Evolutionary conservation across 2,797 vertebrate genomes (phyloP).

Genomic region (Argyrosomus regius): DNA sequence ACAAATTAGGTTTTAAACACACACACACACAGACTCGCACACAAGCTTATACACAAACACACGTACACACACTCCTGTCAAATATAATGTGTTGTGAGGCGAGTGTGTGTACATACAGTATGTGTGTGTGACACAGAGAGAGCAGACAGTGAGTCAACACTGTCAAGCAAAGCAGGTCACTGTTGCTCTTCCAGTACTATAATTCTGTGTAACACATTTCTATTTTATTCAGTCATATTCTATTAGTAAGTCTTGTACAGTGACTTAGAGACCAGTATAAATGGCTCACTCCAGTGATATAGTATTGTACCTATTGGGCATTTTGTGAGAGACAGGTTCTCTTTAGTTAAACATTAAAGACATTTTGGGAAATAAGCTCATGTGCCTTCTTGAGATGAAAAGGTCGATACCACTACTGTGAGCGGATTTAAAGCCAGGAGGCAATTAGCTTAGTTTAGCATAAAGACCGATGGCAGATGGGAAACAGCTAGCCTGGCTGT

Average conservation of each 20-base stretch:
- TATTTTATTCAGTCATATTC: background rate
- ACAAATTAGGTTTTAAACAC: conserved; percentile 77
- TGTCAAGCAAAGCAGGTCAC: conserved; percentile 42
- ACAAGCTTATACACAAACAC: conserved; percentile 12
- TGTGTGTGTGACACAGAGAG: conserved; percentile 21
- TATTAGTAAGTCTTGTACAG: background rate
- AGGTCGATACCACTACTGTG: background rate
- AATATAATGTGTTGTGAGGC: conserved; percentile 60
- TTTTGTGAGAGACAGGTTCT: background rate
- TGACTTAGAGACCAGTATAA: background rate
- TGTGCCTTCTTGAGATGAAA: background rate
- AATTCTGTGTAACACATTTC: conserved; percentile 1
- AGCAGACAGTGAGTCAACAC: conserved; percentile 29
- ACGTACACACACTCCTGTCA: conserved; percentile 65
- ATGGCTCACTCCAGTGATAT: background rate
- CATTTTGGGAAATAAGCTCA: background rate
- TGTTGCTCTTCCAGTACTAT: conserved; percentile 5
- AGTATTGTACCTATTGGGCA: background rate
- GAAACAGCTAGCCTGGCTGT: conserved; percentile 2
- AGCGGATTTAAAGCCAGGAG: background rate
- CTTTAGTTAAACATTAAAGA: background rate
- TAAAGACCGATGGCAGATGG: background rate
- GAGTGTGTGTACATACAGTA: background rate
- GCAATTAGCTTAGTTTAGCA: background rate
- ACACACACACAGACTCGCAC: conserved; percentile 10